Percentiles rank a stretch among this genome's conserved stretches.
Evolutionary conservation across 2,888 invertebrate species (phyloP).

Genomic region (Branchellion lobata): DNA sequence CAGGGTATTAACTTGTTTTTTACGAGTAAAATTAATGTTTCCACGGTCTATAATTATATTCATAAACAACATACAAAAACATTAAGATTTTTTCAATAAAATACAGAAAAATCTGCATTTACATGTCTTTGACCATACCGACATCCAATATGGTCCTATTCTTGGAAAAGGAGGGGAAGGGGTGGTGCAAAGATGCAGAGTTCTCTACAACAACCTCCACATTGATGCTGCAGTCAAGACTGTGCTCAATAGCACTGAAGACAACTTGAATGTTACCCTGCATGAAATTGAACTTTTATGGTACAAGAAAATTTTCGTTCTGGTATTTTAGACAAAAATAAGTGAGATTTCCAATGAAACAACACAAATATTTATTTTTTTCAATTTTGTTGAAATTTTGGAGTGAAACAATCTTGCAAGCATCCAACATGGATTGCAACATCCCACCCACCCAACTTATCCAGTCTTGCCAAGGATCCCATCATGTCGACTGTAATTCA

Average conservation of each 20-base stretch:
- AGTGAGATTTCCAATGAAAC: no score
- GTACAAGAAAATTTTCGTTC: no score
- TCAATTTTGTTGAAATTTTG: not conserved
- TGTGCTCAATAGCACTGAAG: slow-evolving; percentile 50
- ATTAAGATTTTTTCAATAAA: no score
- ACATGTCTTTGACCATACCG: slow-evolving; percentile 51
- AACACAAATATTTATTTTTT: not conserved
- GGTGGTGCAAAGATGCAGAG: slow-evolving; percentile 49
- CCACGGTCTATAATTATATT: not conserved
- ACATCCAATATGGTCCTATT: slow-evolving; percentile 51
- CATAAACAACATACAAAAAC: no score
- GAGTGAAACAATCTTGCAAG: no score
- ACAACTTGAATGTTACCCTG: slow-evolving; percentile 50
- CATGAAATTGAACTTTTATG: slow-evolving; percentile 53
- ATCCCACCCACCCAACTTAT: no score
- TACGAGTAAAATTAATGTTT: not conserved
- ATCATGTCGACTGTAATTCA: slow-evolving; percentile 50
- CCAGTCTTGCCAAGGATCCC: slow-evolving; percentile 50
- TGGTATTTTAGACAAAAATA: no score
- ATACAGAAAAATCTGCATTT: slow-evolving; percentile 49
- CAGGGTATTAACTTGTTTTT: slow-evolving; percentile 45
- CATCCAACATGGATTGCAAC: no score
- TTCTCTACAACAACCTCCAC: slow-evolving; percentile 49
- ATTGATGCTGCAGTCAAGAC: slow-evolving; percentile 52
- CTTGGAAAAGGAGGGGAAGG: slow-evolving; percentile 52